Conservation (phyloP, 1,140 invertebrate species). For the Euschistus heros region DNA sequence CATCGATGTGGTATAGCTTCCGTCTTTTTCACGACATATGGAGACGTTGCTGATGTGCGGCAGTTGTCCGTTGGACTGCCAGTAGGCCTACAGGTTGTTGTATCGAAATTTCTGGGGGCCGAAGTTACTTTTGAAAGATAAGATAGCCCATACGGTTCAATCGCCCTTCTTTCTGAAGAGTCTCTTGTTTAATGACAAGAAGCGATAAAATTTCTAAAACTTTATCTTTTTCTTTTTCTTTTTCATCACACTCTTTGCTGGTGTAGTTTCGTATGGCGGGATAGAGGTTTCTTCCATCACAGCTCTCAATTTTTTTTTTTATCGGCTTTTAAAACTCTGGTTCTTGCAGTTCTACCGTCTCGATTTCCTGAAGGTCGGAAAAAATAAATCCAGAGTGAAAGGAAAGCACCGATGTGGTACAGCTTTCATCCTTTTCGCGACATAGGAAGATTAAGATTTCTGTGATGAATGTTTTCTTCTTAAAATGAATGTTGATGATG, state of each 20-base stretch:
- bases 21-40: slow-evolving; percentile 94
- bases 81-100: slow-evolving; percentile 92
- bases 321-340: too few relatives aligned
- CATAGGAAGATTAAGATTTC: slow-evolving; percentile 96
- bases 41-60: slow-evolving; percentile 97
- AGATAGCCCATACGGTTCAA: slow-evolving; percentile 95
- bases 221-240: too few relatives aligned
- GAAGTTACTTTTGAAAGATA: slow-evolving; percentile 97
- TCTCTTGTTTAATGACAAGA: too few relatives aligned
- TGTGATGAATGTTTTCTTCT: slow-evolving; percentile 88
- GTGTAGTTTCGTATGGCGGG: too few relatives aligned
- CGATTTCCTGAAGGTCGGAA: slow-evolving; percentile 92
- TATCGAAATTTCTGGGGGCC: slow-evolving; percentile 94
- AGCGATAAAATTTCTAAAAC: too few relatives aligned
- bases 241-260: too few relatives aligned
- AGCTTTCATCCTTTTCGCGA: slow-evolving; percentile 98
- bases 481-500: slow-evolving; percentile 95
- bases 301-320: too few relatives aligned
- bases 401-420: slow-evolving; percentile 87
- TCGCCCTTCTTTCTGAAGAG: slow-evolving; percentile 67
- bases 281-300: too few relatives aligned
- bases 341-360: slow-evolving; percentile 89
- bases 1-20: slow-evolving; percentile 90
- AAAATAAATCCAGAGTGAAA: slow-evolving; percentile 92
- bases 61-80: slow-evolving; percentile 97